phyloP scores from a whole-genome alignment of 2,888 invertebrate genomes.

The Latheticus oryzae region DNA sequence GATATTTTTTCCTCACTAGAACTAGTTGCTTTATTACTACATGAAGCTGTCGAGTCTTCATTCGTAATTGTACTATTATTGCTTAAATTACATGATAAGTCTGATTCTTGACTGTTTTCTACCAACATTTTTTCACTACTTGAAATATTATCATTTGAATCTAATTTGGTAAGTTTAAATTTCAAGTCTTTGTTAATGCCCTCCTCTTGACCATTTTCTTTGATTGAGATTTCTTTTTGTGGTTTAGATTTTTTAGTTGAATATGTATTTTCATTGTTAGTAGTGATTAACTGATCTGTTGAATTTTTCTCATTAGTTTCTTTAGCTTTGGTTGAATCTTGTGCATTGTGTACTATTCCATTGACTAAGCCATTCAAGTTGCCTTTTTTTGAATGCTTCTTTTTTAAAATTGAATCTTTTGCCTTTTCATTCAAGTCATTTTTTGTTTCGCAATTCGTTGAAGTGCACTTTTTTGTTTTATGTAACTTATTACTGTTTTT shows the following conservation, averaged over 20 bases:
- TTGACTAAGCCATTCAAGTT: constrained; percentile 52
- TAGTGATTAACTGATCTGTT: constrained; percentile 18
- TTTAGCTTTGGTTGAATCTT: constrained; percentile 26
- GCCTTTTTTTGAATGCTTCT: constrained; percentile 42
- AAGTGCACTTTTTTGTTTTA: constrained; percentile 53
- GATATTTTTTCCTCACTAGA: constrained; percentile 43
- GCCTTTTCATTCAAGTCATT: constrained; percentile 39
- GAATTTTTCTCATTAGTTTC: constrained; percentile 11
- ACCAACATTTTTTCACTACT: constrained; percentile 31
- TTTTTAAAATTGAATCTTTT: constrained; percentile 40
- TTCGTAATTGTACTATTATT: constrained; percentile 37
- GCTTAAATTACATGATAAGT: constrained; percentile 48
- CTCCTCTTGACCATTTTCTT: constrained; percentile 44
- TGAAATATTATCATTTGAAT: constrained; percentile 54
- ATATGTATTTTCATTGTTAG: constrained; percentile 27
- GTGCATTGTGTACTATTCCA: constrained; percentile 44
- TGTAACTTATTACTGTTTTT: constrained; percentile 48
- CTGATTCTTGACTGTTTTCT: constrained; percentile 28
- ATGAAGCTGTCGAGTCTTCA: constrained; percentile 29
- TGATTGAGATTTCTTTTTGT: constrained; percentile 43
- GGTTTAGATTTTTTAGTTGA: constrained; percentile 39
- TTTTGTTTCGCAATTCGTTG: constrained; percentile 43
- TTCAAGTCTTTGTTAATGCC: constrained; percentile 49
- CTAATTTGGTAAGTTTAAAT: constrained; percentile 47
- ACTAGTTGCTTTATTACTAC: constrained; percentile 41